phyloP scores from a whole-genome alignment of 2,797 vertebrate species.

The Pangasius mekongensis region DNA sequence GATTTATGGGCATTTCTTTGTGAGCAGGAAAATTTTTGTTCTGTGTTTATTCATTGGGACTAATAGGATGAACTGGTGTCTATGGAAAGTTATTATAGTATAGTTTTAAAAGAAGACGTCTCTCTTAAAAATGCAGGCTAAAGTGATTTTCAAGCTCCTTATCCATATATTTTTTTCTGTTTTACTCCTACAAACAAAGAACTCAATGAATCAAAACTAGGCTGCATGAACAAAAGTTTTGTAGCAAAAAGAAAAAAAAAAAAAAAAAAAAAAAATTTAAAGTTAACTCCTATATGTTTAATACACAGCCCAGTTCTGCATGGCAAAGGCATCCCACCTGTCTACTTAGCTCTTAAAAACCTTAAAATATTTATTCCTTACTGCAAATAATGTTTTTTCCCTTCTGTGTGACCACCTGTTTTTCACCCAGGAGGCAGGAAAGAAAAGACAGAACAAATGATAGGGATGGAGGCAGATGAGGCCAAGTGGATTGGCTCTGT shows the following conservation, averaged over 20 bases:
- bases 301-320: slow-evolving; percentile 51
- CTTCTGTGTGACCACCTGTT: slow-evolving; percentile 49
- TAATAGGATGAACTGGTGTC: slow-evolving; percentile 54
- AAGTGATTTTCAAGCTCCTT: slow-evolving; percentile 44
- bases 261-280: neutral
- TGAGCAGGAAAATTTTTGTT: slow-evolving; percentile 48
- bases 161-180: neutral
- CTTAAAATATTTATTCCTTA: slow-evolving; percentile 41
- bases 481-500: slow-evolving; percentile 37
- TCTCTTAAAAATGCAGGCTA: slow-evolving; percentile 27
- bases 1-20: slow-evolving; percentile 40
- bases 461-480: slow-evolving; percentile 26
- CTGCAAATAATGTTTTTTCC: slow-evolving; percentile 33
- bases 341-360: neutral
- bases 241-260: neutral
- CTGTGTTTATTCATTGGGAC: slow-evolving; percentile 58
- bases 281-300: slow-evolving; percentile 1
- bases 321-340: slow-evolving; percentile 16
- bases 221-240: neutral
- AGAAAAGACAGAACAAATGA: slow-evolving; percentile 16
- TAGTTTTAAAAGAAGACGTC: slow-evolving; percentile 41
- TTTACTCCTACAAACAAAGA: neutral
- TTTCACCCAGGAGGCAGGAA: slow-evolving; percentile 53
- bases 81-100: slow-evolving; percentile 10
- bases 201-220: neutral